phyloP scores from a whole-genome alignment of 2,797 vertebrate species.

The Carcharodon carcharias region DNA sequence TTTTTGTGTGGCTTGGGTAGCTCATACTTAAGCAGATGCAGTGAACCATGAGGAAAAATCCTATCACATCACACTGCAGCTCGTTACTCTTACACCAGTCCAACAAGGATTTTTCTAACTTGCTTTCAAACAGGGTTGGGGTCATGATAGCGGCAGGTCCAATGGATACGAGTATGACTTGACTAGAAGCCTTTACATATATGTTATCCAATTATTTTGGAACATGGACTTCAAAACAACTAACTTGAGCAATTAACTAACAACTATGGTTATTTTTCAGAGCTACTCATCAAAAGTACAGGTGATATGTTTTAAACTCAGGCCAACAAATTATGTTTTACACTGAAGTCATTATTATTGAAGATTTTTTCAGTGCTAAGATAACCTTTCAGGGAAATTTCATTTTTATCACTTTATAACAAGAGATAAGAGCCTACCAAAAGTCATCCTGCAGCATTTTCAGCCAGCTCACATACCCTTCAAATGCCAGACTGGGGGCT shows the following conservation, averaged over 20 bases:
- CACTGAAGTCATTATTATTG: not conserved
- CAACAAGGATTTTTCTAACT: too few relatives aligned
- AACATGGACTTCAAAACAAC: not conserved
- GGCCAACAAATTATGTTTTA: not conserved
- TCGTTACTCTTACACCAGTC: too few relatives aligned
- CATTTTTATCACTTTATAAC: not conserved
- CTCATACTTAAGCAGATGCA: too few relatives aligned
- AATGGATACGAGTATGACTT: not conserved
- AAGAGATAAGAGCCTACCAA: not conserved
- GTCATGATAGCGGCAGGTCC: not conserved
- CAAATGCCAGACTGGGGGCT: not conserved
- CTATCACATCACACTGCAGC: too few relatives aligned
- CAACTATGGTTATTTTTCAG: not conserved
- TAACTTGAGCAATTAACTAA: not conserved
- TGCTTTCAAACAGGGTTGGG: too few relatives aligned
- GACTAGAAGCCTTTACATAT: too few relatives aligned
- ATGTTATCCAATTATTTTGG: too few relatives aligned
- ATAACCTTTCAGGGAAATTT: not conserved
- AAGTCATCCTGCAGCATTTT: too few relatives aligned
- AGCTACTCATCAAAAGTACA: not conserved
- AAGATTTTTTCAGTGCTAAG: not conserved
- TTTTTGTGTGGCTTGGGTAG: too few relatives aligned
- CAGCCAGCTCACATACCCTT: not conserved
- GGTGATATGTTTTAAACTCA: not conserved
- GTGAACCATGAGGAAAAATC: too few relatives aligned